phyloP scores from a whole-genome alignment of 1,140 invertebrate genomes.

The Heliconius congener region DNA sequence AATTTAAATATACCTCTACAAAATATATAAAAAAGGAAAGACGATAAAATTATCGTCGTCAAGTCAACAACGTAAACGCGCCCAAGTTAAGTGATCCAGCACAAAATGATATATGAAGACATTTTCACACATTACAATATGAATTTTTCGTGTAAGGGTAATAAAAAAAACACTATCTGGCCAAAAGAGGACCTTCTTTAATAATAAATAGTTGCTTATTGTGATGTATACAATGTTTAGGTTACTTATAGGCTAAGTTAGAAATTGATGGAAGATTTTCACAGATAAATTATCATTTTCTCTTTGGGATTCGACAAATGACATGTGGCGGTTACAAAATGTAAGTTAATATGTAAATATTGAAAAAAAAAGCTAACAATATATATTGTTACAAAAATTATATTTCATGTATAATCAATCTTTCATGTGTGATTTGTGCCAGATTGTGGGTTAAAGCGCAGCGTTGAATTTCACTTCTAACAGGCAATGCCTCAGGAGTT shows the following conservation, averaged over 20 bases:
- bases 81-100: conserved; percentile 70
- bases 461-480: background rate
- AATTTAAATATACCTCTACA: background rate
- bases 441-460: too few relatives aligned
- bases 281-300: background rate
- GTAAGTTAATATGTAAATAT: too few relatives aligned
- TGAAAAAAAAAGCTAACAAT: too few relatives aligned
- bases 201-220: conserved; percentile 9
- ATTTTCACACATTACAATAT: conserved; percentile 79
- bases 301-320: background rate
- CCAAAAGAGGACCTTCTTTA: conserved; percentile 12
- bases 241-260: background rate
- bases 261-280: background rate
- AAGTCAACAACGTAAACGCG: conserved; percentile 24
- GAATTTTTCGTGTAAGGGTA: conserved; percentile 73
- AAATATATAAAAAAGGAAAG: too few relatives aligned
- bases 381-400: too few relatives aligned
- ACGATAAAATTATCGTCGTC: background rate
- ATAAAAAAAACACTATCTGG: conserved; percentile 48
- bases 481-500: too few relatives aligned
- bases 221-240: background rate
- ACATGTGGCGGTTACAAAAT: background rate
- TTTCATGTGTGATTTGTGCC: too few relatives aligned
- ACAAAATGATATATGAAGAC: conserved; percentile 79
- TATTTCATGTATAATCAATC: too few relatives aligned